Evolutionary conservation across 1,140 invertebrate species (phyloP).

Genomic region (Orussus abietinus): DNA sequence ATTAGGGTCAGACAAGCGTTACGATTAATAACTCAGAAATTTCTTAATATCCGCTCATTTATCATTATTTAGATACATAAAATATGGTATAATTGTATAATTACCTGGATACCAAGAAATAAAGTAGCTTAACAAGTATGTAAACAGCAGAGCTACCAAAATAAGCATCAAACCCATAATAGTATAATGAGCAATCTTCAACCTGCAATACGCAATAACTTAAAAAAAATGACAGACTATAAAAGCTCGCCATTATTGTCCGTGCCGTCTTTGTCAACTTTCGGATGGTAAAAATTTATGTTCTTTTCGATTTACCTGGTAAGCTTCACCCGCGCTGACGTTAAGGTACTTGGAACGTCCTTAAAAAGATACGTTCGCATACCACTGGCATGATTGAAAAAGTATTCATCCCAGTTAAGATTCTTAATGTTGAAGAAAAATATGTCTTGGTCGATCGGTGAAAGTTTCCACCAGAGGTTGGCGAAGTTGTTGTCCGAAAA

Average conservation of each 20-base stretch:
- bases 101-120: too few relatives aligned
- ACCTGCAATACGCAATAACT: slow-evolving; percentile 21
- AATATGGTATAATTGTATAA: too few relatives aligned
- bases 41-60: too few relatives aligned
- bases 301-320: slow-evolving; percentile 25
- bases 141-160: too few relatives aligned
- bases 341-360: slow-evolving; percentile 44
- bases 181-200: slow-evolving; percentile 23
- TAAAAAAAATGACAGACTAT: background rate
- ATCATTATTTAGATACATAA: too few relatives aligned
- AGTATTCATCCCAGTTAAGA: slow-evolving; percentile 51
- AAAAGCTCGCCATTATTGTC: background rate
- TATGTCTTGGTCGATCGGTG: slow-evolving; percentile 46
- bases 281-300: background rate
- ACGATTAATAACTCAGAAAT: too few relatives aligned
- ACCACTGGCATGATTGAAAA: slow-evolving; percentile 46
- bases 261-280: too few relatives aligned
- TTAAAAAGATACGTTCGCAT: slow-evolving; percentile 50
- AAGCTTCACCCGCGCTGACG: slow-evolving; percentile 22
- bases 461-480: slow-evolving; percentile 50
- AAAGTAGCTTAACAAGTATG: too few relatives aligned
- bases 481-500: slow-evolving; percentile 57
- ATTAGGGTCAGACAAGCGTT: too few relatives aligned
- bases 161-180: too few relatives aligned
- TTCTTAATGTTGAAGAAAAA: slow-evolving; percentile 48